Conservation (phyloP, 1,140 invertebrate species). For the Megathymus violae region DNA sequence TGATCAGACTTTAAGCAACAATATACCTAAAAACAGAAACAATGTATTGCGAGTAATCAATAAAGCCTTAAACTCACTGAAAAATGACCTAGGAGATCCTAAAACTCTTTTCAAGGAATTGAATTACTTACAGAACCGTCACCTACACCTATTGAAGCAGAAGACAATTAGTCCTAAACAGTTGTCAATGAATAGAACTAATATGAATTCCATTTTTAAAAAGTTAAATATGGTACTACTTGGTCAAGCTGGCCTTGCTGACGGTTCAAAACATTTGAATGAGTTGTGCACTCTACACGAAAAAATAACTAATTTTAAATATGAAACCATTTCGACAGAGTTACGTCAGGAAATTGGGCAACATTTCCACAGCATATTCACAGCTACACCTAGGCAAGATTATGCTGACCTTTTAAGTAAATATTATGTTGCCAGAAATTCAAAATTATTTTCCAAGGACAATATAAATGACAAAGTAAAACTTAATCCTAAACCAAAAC, state of each 20-base stretch:
- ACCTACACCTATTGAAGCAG: slow-evolving; percentile 67
- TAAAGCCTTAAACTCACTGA: slow-evolving; percentile 64
- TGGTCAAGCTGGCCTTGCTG: slow-evolving; percentile 82
- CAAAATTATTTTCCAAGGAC: slow-evolving; percentile 42
- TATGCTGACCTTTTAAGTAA: slow-evolving; percentile 75
- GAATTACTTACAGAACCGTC: slow-evolving; percentile 69
- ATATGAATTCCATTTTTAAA: slow-evolving; percentile 68
- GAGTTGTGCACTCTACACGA: slow-evolving; percentile 71
- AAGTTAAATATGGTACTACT: slow-evolving; percentile 83
- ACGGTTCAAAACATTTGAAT: slow-evolving; percentile 78
- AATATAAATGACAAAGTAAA: slow-evolving; percentile 49
- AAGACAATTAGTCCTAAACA: slow-evolving; percentile 76
- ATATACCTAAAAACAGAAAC: slow-evolving; percentile 68
- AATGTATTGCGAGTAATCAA: slow-evolving; percentile 58
- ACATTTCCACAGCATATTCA: slow-evolving; percentile 81
- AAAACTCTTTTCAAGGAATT: slow-evolving; percentile 65
- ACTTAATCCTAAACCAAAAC: slow-evolving; percentile 44
- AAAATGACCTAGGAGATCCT: slow-evolving; percentile 68
- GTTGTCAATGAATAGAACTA: slow-evolving; percentile 74
- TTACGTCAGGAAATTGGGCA: slow-evolving; percentile 78
- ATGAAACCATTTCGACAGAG: slow-evolving; percentile 66
- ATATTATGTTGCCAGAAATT: slow-evolving; percentile 57
- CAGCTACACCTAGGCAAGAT: slow-evolving; percentile 70
- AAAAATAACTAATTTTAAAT: slow-evolving; percentile 66
- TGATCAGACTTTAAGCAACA: slow-evolving; percentile 51